Conservation (phyloP, 2,888 invertebrate species). For the Zhuqinia jingwanae region DNA sequence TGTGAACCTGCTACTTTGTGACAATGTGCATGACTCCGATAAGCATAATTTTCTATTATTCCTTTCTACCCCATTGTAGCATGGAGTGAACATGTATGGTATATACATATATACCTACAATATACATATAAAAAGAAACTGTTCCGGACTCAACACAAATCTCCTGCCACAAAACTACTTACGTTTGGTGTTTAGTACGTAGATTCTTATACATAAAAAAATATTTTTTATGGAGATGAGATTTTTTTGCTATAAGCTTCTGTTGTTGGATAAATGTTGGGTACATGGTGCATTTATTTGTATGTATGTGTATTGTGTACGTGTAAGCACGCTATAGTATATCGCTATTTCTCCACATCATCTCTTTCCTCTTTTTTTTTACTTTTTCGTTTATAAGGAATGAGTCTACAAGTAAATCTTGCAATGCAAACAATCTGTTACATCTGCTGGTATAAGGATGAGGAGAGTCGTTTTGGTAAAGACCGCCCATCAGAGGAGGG, state of each 20-base stretch:
- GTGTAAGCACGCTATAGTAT: no score
- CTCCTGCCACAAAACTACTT: neutral
- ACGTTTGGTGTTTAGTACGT: neutral
- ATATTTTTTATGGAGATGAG: conserved; percentile 30
- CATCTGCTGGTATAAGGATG: conserved; percentile 31
- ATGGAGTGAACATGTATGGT: neutral
- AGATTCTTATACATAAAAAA: neutral
- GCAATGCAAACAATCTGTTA: conserved; percentile 31
- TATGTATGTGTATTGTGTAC: neutral
- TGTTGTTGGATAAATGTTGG: neutral
- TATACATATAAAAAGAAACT: conserved; percentile 21
- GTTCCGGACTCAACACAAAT: conserved; percentile 43
- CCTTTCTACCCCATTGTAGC: neutral
- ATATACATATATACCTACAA: conserved; percentile 12
- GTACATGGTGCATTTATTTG: neutral
- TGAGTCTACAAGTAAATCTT: conserved; percentile 44
- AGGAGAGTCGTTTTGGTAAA: conserved; percentile 39
- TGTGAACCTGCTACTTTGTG: conserved; percentile 38
- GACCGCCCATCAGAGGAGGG: conserved; percentile 71
- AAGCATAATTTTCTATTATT: neutral
- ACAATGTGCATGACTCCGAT: conserved; percentile 19
- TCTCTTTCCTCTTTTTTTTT: neutral
- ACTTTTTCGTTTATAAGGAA: conserved; percentile 25
- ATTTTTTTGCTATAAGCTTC: neutral
- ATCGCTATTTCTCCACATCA: conserved; percentile 43